Base-by-base conservation (phyloP, 2,113 vertebrate species). In the Camelus bactrianus region DNA sequence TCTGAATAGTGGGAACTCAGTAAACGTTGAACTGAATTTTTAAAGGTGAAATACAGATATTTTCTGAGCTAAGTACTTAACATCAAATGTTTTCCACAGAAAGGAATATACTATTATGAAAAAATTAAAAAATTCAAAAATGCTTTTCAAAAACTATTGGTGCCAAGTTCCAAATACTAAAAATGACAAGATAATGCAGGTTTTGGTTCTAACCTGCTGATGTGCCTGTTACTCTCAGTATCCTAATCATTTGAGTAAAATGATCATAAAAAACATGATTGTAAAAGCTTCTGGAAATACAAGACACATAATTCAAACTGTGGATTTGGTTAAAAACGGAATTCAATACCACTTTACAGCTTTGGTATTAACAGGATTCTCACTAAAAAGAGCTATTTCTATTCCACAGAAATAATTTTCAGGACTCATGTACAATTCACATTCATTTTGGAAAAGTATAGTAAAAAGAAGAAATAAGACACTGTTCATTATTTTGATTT, bases 271-370 rank as follows among this genome's bases (percentile, higher is more conserved):
- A 95, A 83, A 88, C 52, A 96, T 67, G 83, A 93, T 58, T 93
- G 92, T 93, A 96, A 95, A 96, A 95, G 96, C 38, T 95, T 95
- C 81, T 95, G 16, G 50, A 92, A 91, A 89, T 87, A 93, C 0
- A 94, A 54, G 35, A 67, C 94, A 94, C 32, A 86, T 73, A 93
- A 95, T 60, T 96, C 96, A 84, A 88, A 93, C 62, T 90, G 35
- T 69, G 60, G 62, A 92, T 93, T 89, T 96, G 62, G 76, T 79
- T 97, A 77, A 96, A 92, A 92, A 84, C 3, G 38, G 46, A 91
- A 94, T 94, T 82, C 48, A 88, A 46, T 93, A 19, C 20, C 93
- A 67, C 48, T 92, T 92, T 70, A 38, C 89, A 72, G 69, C 9
- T 96, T 97, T 79, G 92, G 35, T 95, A 69, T 82, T 91, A 95